These are phyloP conservation scores for Tenthredo notha DNA, from an alignment of 2,888 invertebrate genomes.

Conservation along the genomic window DNA sequence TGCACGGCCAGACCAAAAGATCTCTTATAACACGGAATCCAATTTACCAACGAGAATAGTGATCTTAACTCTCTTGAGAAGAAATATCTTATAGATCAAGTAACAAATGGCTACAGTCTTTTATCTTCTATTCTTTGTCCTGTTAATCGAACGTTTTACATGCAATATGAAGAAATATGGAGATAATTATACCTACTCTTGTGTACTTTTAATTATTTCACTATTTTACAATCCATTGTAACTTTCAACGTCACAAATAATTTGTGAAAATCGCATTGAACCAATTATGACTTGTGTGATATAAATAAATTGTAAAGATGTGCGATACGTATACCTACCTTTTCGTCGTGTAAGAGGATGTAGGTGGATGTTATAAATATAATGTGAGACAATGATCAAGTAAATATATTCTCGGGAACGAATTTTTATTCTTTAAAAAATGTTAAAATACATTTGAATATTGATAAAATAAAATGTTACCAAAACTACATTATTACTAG, in stretches of 20 bases:
- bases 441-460: conserved; percentile 62
- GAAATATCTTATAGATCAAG: background rate
- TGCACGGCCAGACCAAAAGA: background rate
- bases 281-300: background rate
- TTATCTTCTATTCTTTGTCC: background rate
- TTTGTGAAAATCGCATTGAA: background rate
- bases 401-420: conserved; percentile 32
- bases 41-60: background rate
- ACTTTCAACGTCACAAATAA: background rate
- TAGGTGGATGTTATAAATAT: background rate
- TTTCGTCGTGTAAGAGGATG: background rate
- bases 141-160: background rate
- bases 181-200: background rate
- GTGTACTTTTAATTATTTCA: background rate
- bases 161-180: background rate
- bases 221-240: background rate
- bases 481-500: conserved; percentile 49
- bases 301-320: background rate
- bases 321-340: conserved; percentile 14
- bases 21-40: background rate
- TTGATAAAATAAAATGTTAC: conserved; percentile 54
- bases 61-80: background rate
- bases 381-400: background rate
- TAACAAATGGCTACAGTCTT: background rate
- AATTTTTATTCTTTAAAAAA: conserved; percentile 55